A percentile compares a stretch with the other conserved stretches of the same genome.
Conservation (phyloP, 2,888 invertebrate genomes). For the Spilarctia lutea region DNA sequence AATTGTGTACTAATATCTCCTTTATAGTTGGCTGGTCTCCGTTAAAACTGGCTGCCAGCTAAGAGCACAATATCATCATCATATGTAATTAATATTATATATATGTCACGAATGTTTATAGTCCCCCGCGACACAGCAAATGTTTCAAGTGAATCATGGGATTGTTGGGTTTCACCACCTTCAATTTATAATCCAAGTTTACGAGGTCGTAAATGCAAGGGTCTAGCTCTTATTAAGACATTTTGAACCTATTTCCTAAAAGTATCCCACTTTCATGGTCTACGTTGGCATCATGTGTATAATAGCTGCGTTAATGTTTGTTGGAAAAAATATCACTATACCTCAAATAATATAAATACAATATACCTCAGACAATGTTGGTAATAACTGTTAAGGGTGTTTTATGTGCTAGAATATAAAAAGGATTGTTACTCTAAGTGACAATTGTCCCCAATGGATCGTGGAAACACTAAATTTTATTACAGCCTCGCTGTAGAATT, state of each 20-base stretch:
- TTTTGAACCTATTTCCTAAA: background rate
- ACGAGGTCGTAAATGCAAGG: background rate
- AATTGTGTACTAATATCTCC: too few relatives aligned
- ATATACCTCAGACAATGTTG: background rate
- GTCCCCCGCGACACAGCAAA: too few relatives aligned
- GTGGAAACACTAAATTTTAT: slow-evolving; percentile 5
- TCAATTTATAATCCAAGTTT: background rate
- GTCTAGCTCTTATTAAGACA: background rate
- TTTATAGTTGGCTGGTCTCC: too few relatives aligned
- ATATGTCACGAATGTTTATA: too few relatives aligned
- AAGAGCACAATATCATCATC: too few relatives aligned
- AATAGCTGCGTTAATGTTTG: slow-evolving; percentile 3
- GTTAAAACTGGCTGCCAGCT: too few relatives aligned
- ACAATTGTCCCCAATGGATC: background rate
- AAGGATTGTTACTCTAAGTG: slow-evolving; percentile 5
- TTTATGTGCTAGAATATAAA: slow-evolving; percentile 12
- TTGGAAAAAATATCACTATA: background rate
- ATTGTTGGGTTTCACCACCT: background rate
- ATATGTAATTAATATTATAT: too few relatives aligned
- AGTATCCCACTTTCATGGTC: background rate
- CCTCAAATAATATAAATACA: too few relatives aligned
- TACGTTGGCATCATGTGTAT: background rate
- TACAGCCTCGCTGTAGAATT: background rate
- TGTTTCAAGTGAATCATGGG: too few relatives aligned
- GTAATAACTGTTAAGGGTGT: slow-evolving; percentile 1